These are phyloP conservation scores for Tribolium freemani DNA, from an alignment of 2,888 invertebrate genomes.

Conservation along the genomic window DNA sequence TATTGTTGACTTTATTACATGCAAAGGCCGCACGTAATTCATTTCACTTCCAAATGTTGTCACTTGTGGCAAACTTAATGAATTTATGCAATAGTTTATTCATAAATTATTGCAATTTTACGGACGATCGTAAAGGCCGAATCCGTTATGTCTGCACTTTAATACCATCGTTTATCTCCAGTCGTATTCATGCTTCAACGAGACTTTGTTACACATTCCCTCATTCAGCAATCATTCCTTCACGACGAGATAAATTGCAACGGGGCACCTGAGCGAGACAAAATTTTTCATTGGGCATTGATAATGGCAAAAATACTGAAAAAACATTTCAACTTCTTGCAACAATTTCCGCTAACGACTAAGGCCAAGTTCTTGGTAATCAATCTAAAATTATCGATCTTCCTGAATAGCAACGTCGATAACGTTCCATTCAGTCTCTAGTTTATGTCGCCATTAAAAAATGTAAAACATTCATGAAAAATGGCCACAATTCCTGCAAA, in stretches of 20 bases:
- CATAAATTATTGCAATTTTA: constrained; percentile 25
- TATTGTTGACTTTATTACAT: constrained; percentile 18
- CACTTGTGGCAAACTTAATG: constrained; percentile 25
- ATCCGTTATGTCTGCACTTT: constrained; percentile 23
- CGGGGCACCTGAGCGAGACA: too few relatives aligned
- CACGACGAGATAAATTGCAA: too few relatives aligned
- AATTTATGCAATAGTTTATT: constrained; percentile 26
- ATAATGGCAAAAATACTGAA: neutral
- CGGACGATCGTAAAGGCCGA: constrained; percentile 18
- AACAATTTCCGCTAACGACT: neutral
- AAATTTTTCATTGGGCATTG: neutral
- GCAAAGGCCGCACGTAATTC: constrained; percentile 19
- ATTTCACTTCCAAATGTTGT: constrained; percentile 23
- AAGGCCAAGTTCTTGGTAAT: neutral
- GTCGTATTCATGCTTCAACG: too few relatives aligned
- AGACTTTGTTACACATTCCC: too few relatives aligned
- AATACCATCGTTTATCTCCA: neutral
- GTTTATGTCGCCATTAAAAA: neutral
- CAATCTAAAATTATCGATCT: neutral
- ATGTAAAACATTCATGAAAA: neutral
- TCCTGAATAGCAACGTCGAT: neutral
- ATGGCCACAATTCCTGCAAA: neutral
- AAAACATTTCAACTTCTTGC: neutral
- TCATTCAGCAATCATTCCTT: too few relatives aligned
- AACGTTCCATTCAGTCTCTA: neutral